Conservation (phyloP, 1,140 invertebrate genomes). For the Mercenaria mercenaria region DNA sequence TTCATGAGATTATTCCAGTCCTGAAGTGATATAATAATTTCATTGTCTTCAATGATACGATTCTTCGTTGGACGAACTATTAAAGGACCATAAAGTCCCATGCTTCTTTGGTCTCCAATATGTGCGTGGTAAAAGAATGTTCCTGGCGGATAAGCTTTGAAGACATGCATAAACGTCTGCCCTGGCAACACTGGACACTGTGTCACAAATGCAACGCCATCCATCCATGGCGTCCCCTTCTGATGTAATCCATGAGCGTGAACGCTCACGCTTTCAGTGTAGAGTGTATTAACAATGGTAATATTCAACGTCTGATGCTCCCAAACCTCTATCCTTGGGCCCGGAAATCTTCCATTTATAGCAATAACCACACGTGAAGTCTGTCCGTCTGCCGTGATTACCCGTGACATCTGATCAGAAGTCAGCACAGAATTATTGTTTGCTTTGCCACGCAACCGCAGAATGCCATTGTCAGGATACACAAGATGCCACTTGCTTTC, state of each 20-base stretch:
- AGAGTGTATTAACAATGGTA: slow-evolving; percentile 93
- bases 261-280: slow-evolving; percentile 92
- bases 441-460: not conserved
- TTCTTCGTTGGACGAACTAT: slow-evolving; percentile 66
- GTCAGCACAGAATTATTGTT: not conserved
- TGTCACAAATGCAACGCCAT: slow-evolving; percentile 95
- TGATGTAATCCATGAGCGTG: slow-evolving; percentile 96
- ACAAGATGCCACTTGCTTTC: slow-evolving; percentile 32
- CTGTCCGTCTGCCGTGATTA: slow-evolving; percentile 76
- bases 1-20: slow-evolving; percentile 78
- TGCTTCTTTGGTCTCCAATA: slow-evolving; percentile 76
- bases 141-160: slow-evolving; percentile 75
- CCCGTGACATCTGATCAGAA: not conserved
- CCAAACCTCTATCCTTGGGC: slow-evolving; percentile 90
- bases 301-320: slow-evolving; percentile 93
- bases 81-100: slow-evolving; percentile 78
- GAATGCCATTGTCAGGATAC: not conserved
- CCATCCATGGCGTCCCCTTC: slow-evolving; percentile 93
- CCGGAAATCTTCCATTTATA: slow-evolving; percentile 79
- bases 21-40: slow-evolving; percentile 62
- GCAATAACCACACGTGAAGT: slow-evolving; percentile 73
- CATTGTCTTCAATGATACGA: not conserved
- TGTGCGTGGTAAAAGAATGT: slow-evolving; percentile 83
- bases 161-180: slow-evolving; percentile 93
- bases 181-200: slow-evolving; percentile 95